Conservation (phyloP, 37 sponge, comb jelly and placozoan species). For the Axinella damicornis region DNA sequence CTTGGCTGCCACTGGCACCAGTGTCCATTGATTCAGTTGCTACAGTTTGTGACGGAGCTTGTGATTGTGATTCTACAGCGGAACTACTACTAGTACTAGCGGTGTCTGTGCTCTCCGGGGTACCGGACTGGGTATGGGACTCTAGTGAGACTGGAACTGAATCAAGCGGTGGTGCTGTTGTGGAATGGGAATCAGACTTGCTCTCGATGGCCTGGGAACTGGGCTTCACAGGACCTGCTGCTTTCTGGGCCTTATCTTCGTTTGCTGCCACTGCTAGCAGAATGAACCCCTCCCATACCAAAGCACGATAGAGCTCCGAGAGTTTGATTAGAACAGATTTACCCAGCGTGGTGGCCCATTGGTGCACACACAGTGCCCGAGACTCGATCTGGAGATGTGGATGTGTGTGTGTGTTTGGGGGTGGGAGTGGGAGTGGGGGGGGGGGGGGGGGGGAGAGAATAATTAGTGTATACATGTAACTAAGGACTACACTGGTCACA, state of each 20-base stretch:
- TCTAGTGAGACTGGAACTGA: background rate
- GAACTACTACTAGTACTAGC: too few species aligned
- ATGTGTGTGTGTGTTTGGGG: too few species aligned
- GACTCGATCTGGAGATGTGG: constrained; percentile 66
- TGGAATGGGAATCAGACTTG: background rate
- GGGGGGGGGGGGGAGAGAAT: background rate
- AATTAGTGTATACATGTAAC: background rate
- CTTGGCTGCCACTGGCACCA: too few species aligned
- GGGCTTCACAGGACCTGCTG: background rate
- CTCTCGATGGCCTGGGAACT: background rate
- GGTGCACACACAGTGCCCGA: constrained; percentile 56
- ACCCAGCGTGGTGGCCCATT: constrained; percentile 60
- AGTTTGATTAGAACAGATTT: constrained; percentile 65
- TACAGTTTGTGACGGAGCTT: too few species aligned
- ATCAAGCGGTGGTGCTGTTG: background rate
- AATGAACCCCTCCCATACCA: constrained; percentile 85
- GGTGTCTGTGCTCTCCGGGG: too few species aligned
- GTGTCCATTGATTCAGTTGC: too few species aligned
- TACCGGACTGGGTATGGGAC: too few species aligned
- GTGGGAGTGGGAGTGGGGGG: too few species aligned
- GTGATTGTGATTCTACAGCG: too few species aligned
- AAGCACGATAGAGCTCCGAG: constrained; percentile 75
- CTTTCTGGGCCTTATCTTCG: constrained; percentile 5
- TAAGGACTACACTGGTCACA: background rate
- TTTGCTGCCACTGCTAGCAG: constrained; percentile 70